Evolutionary conservation across 2,888 invertebrate genomes (phyloP), one percentile per base, ranked within the genome.

Genomic region (Mesorhabditis spiculigera): DNA sequence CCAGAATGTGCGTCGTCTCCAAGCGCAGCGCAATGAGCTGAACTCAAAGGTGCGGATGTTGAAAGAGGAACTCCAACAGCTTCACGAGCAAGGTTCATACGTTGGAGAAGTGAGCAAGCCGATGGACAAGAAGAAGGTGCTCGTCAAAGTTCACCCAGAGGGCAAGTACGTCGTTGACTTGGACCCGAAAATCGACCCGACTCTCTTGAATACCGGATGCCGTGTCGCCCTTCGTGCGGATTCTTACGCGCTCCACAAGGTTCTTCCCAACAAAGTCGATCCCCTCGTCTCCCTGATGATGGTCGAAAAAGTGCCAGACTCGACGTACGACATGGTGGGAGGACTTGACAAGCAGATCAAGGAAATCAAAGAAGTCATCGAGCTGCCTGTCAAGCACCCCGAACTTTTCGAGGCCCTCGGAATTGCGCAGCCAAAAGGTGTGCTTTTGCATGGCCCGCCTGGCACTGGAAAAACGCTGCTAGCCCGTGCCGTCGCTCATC

Each of bases 261-360:
- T 98, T 80, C 89, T 99, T 43, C 98, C 98, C 0, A 98, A 97
- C 88, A 98, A 98, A 90, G 95, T 98, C 4, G 98, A 98, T 89
- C 98, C 98, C 0, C 89, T 98, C 71, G 98, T 98, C 0, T 96
- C 96, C 0, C 90, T 99, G 73, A 98, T 98, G 98, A 98, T 99
- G 98, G 98, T 98, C 0, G 98, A 99, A 87, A 98, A 98, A 88
- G 98, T 98, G 4, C 98, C 98, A 0, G 98, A 98, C 87, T 97
- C 97, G 0, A 99, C 98, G 0, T 98, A 98, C 86, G 98, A 98
- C 89, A 98, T 98, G 97, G 96, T 99, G 42, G 98, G 98, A 79
- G 98, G 98, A 70, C 89, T 98, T 75, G 97, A 98, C 86, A 98
- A 97, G 86, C 98, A 99, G 89, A 98, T 99, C 69, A 97, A 98